phyloP scores from a whole-genome alignment of 2,888 invertebrate species.

The Phragmatobia fuliginosa region DNA sequence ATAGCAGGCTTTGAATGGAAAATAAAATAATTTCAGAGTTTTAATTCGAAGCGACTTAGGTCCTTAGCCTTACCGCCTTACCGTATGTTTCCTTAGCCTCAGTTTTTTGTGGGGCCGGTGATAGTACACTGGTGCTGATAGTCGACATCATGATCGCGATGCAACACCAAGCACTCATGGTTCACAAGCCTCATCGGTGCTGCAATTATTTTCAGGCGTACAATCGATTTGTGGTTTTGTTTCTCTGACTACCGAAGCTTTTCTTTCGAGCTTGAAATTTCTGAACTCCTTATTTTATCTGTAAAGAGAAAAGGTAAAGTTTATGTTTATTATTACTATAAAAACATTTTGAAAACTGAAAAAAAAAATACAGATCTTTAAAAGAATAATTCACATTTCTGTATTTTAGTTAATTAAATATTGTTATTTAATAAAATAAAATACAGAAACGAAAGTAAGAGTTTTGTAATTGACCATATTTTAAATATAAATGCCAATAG shows the following conservation, averaged over 20 bases:
- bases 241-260: conserved; percentile 18
- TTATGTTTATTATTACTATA: neutral
- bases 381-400: neutral
- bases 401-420: neutral
- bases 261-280: conserved; percentile 15
- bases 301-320: conserved; percentile 26
- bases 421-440: too few relatives aligned
- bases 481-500: too few relatives aligned
- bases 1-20: too few relatives aligned
- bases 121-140: conserved; percentile 76
- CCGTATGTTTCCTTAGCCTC: conserved; percentile 79
- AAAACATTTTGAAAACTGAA: neutral
- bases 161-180: conserved; percentile 83
- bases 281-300: conserved; percentile 29
- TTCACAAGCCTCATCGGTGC: conserved; percentile 79
- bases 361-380: neutral
- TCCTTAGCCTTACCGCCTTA: too few relatives aligned
- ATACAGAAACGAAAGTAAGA: too few relatives aligned
- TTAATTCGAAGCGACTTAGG: too few relatives aligned
- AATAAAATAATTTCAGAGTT: too few relatives aligned
- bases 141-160: conserved; percentile 81
- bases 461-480: too few relatives aligned
- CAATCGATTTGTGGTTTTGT: conserved; percentile 40
- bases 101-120: conserved; percentile 77
- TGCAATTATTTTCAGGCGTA: conserved; percentile 54